Evolutionary conservation across 2,797 vertebrate genomes (phyloP).

Genomic region (Neomorphus geoffroyi): DNA sequence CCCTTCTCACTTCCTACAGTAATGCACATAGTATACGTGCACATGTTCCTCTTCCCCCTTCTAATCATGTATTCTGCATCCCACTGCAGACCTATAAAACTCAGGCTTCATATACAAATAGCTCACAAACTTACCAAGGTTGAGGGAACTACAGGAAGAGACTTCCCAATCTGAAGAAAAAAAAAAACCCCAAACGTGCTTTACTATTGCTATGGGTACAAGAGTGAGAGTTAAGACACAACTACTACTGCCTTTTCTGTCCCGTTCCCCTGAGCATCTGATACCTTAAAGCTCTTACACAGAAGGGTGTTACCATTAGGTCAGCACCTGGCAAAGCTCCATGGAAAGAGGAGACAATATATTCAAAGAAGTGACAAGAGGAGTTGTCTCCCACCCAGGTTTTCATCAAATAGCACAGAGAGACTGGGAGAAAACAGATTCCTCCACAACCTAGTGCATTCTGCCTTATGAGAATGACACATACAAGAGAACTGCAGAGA

Average conservation of each 20-base stretch:
- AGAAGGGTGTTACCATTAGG: background rate
- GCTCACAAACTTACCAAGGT: background rate
- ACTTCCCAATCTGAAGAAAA: background rate
- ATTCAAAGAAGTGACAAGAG: background rate
- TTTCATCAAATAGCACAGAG: background rate
- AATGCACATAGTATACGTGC: background rate
- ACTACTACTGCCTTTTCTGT: background rate
- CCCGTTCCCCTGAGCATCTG: background rate
- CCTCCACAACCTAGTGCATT: background rate
- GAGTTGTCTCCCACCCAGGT: background rate
- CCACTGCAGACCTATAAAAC: background rate
- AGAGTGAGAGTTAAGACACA: background rate
- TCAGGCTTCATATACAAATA: background rate
- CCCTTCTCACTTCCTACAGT: background rate
- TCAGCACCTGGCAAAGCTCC: constrained; percentile 11
- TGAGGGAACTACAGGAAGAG: background rate
- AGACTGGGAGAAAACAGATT: background rate
- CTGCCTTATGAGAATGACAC: background rate
- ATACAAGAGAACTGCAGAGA: background rate
- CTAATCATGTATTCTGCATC: background rate
- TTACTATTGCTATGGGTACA: background rate
- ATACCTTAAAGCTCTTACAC: background rate
- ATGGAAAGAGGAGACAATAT: background rate
- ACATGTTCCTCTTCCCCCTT: background rate
- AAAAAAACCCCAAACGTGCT: background rate